These are phyloP conservation scores for Cephalotes varians DNA, from an alignment of 2,888 invertebrate species.

Conservation along the genomic window DNA sequence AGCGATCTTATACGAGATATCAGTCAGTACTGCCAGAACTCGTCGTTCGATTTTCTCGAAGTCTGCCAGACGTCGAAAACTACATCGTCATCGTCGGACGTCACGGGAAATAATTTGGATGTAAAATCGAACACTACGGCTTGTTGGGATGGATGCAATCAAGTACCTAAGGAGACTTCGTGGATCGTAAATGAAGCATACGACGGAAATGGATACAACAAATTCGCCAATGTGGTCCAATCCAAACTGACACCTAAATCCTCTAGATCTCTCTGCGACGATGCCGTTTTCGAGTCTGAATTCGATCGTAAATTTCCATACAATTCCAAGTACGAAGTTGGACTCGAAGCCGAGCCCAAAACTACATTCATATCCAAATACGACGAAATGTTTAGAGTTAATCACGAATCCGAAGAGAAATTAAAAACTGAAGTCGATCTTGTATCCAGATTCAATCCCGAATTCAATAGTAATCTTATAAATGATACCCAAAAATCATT, in stretches of 20 bases:
- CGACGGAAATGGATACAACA: background rate
- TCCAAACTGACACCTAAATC: slow-evolving; percentile 8
- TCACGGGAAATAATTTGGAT: background rate
- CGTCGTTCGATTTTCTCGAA: slow-evolving; percentile 77
- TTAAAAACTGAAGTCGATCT: slow-evolving; percentile 19
- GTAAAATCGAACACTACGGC: background rate
- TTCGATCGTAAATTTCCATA: background rate
- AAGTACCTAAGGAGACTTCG: slow-evolving; percentile 34
- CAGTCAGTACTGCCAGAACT: slow-evolving; percentile 86
- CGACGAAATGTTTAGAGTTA: slow-evolving; percentile 16
- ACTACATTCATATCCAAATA: slow-evolving; percentile 21
- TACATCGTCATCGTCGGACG: slow-evolving; percentile 8
- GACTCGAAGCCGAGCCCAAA: slow-evolving; percentile 10
- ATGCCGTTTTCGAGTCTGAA: background rate
- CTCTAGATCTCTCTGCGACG: background rate
- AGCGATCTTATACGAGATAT: slow-evolving; percentile 93
- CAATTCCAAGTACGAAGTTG: slow-evolving; percentile 1
- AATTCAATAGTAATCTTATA: background rate
- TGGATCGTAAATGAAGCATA: slow-evolving; percentile 44
- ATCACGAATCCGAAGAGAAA: slow-evolving; percentile 7
- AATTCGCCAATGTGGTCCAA: slow-evolving; percentile 2
- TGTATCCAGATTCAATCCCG: slow-evolving; percentile 3
- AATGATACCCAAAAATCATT: slow-evolving; percentile 8
- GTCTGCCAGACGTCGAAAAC: slow-evolving; percentile 39
- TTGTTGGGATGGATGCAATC: slow-evolving; percentile 29